These are phyloP conservation scores for Tachyglossus aculeatus DNA, from an alignment of 2,797 vertebrate species.

Conservation along the genomic window DNA sequence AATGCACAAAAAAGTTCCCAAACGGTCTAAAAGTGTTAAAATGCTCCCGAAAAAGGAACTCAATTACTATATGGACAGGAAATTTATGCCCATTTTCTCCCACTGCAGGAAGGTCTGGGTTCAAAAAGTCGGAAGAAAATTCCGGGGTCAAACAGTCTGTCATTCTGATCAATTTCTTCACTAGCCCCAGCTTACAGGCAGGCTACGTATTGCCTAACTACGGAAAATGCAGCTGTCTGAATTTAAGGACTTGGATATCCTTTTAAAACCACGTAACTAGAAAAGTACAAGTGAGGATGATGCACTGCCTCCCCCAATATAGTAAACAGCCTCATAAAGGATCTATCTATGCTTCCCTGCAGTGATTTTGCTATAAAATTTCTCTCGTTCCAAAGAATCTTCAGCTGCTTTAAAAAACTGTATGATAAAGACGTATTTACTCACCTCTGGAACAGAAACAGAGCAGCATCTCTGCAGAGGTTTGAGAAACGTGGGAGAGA, in stretches of 20 bases:
- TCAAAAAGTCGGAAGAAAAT: no score
- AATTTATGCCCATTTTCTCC: no score
- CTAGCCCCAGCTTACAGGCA: background rate
- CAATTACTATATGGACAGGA: no score
- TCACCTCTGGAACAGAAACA: conserved; percentile 18
- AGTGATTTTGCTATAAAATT: no score
- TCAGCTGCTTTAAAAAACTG: background rate
- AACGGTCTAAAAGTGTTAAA: no score
- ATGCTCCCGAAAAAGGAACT: no score
- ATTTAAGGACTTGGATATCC: background rate
- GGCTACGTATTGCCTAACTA: background rate
- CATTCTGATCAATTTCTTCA: conserved; percentile 1
- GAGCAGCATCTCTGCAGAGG: background rate
- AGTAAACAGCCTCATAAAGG: background rate
- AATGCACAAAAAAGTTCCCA: no score
- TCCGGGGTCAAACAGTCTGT: background rate
- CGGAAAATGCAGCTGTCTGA: background rate
- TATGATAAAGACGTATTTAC: background rate
- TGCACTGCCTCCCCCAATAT: background rate
- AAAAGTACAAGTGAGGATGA: background rate
- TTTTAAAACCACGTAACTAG: conserved; percentile 4
- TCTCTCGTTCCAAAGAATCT: no score
- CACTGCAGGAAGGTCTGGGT: no score
- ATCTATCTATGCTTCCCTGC: no score
- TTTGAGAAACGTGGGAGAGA: background rate